phyloP scores from a whole-genome alignment of 2,797 vertebrate genomes.

The Mycteria americana region DNA sequence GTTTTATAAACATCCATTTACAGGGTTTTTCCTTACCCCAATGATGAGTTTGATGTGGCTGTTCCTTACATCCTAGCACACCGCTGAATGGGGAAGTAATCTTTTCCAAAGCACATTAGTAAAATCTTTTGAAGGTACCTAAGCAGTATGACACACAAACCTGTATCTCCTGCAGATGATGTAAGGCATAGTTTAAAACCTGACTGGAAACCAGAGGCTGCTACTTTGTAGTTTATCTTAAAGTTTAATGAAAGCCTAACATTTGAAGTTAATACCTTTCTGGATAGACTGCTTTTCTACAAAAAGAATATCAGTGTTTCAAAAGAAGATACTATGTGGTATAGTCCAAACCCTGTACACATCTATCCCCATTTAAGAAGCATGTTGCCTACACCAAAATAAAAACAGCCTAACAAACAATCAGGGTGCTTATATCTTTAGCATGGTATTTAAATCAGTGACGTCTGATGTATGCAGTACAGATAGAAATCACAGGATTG shows the following conservation, averaged over 20 bases:
- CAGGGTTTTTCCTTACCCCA: neutral
- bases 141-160: neutral
- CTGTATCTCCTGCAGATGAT: neutral
- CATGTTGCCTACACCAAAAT: neutral
- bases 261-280: neutral
- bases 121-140: constrained; percentile 6
- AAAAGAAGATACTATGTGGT: neutral
- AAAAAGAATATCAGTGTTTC: neutral
- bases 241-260: neutral
- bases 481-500: neutral
- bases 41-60: neutral
- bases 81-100: neutral
- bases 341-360: neutral
- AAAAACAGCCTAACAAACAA: neutral
- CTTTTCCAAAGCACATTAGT: neutral
- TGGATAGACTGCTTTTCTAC: neutral
- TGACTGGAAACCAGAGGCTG: neutral
- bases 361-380: neutral
- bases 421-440: neutral
- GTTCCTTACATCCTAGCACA: neutral
- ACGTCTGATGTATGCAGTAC: neutral
- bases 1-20: neutral
- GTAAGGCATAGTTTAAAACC: neutral
- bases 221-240: neutral
- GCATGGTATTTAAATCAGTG: neutral